These are phyloP conservation scores for Eupristina koningsbergeri DNA, from an alignment of 1,140 invertebrate species.

Conservation along the genomic window DNA sequence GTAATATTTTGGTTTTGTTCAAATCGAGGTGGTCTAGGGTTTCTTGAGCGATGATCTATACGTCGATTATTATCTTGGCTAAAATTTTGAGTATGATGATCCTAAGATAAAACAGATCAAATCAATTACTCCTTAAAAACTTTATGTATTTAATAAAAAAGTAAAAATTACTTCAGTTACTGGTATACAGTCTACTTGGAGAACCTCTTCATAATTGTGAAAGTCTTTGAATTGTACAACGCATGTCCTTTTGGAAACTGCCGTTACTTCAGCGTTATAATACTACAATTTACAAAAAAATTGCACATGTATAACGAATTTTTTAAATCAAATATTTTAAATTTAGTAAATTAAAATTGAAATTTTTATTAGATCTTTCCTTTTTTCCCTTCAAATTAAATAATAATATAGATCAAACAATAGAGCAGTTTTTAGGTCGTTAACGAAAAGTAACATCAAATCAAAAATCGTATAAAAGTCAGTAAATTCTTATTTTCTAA, in stretches of 20 bases:
- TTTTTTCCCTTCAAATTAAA: too few relatives aligned
- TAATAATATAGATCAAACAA: too few relatives aligned
- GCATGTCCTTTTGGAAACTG: constrained; percentile 83
- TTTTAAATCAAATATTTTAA: neutral
- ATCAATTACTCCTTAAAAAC: neutral
- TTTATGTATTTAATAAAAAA: constrained; percentile 8
- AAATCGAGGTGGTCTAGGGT: constrained; percentile 63
- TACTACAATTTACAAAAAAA: constrained; percentile 76
- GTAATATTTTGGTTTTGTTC: constrained; percentile 65
- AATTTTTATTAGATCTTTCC: too few relatives aligned
- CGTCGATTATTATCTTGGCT: constrained; percentile 56
- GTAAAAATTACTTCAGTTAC: constrained; percentile 70
- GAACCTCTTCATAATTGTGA: constrained; percentile 90
- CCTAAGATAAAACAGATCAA: constrained; percentile 50
- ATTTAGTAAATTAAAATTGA: neutral
- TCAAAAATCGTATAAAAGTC: too few relatives aligned
- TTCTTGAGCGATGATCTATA: constrained; percentile 59
- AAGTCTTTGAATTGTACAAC: constrained; percentile 90
- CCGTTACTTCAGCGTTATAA: constrained; percentile 88
- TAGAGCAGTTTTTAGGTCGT: too few relatives aligned
- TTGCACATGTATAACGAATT: neutral
- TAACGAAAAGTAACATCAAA: too few relatives aligned
- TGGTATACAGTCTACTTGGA: constrained; percentile 84
- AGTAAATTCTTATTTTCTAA: too few relatives aligned
- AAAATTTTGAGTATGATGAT: constrained; percentile 51